Evolutionary conservation across 2,888 invertebrate genomes (phyloP).

Genomic region (Acanthopleura granulata): DNA sequence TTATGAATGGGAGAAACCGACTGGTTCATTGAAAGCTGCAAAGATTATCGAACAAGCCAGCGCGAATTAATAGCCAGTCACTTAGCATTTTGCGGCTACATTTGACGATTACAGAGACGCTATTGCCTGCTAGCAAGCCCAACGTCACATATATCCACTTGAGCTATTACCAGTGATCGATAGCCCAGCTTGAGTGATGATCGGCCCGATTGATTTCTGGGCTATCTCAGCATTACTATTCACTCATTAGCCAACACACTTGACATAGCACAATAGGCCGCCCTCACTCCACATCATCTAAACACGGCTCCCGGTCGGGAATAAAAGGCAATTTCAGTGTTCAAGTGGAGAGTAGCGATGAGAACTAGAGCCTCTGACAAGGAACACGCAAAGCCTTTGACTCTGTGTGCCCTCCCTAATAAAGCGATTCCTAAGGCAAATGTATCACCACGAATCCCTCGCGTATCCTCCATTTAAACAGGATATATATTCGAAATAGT

Average conservation of each 20-base stretch:
- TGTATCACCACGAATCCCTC: too few species aligned
- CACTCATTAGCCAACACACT: conserved; percentile 14
- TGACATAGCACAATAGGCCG: not conserved
- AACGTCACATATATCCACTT: not conserved
- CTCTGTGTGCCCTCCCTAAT: too few species aligned
- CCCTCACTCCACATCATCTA: not conserved
- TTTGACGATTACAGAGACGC: not conserved
- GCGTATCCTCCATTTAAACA: too few species aligned
- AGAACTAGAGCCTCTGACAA: too few species aligned
- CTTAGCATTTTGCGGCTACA: not conserved
- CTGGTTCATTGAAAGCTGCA: not conserved
- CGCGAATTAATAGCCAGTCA: not conserved
- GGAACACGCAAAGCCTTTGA: too few species aligned
- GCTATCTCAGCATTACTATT: conserved; percentile 7
- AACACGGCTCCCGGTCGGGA: too few species aligned
- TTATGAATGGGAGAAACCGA: conserved; percentile 9
- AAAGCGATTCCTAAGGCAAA: too few species aligned
- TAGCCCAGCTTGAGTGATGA: not conserved
- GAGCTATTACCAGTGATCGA: conserved; percentile 10
- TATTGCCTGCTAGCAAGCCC: not conserved
- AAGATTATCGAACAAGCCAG: not conserved
- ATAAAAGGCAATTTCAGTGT: too few species aligned
- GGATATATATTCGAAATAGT: too few species aligned
- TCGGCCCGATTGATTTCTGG: conserved; percentile 10
- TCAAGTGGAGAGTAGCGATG: too few species aligned